Conservation (phyloP, 2,797 vertebrate genomes). For the Notolepis coatsorum region DNA sequence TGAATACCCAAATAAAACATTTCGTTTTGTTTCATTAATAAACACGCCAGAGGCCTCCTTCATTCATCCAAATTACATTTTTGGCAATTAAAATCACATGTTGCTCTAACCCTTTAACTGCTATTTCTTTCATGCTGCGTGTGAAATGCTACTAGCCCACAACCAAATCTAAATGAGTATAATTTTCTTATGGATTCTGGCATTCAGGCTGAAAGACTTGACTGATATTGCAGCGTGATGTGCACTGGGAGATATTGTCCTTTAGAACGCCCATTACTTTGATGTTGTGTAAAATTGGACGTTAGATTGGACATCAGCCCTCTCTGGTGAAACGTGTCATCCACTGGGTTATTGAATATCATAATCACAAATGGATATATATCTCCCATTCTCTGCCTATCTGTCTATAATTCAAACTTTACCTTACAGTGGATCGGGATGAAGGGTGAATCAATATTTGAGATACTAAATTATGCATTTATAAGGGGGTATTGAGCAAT, state of each 20-base stretch:
- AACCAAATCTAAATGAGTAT: slow-evolving; percentile 23
- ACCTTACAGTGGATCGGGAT: slow-evolving; percentile 38
- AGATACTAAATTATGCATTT: slow-evolving; percentile 81
- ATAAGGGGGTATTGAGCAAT: slow-evolving; percentile 65
- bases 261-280: slow-evolving; percentile 19
- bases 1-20: no score
- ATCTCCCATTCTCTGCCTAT: slow-evolving; percentile 46
- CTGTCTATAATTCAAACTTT: slow-evolving; percentile 50
- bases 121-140: no score
- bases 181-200: slow-evolving; percentile 28
- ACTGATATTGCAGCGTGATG: slow-evolving; percentile 20
- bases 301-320: slow-evolving; percentile 8
- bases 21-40: no score
- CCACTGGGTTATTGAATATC: slow-evolving; percentile 42
- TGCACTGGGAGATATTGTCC: slow-evolving; percentile 17
- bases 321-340: slow-evolving; percentile 29
- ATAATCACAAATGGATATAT: slow-evolving; percentile 45
- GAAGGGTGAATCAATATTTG: slow-evolving; percentile 76
- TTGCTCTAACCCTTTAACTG: no score
- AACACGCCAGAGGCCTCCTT: no score
- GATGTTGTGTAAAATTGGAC: slow-evolving; percentile 34
- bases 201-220: slow-evolving; percentile 21
- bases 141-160: slow-evolving; percentile 30
- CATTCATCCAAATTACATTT: no score
- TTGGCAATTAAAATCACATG: no score